A percentile compares a stretch with the other conserved stretches of the same genome.
Evolutionary conservation across 2,888 invertebrate species (phyloP).

Genomic region (Meloe dianella): DNA sequence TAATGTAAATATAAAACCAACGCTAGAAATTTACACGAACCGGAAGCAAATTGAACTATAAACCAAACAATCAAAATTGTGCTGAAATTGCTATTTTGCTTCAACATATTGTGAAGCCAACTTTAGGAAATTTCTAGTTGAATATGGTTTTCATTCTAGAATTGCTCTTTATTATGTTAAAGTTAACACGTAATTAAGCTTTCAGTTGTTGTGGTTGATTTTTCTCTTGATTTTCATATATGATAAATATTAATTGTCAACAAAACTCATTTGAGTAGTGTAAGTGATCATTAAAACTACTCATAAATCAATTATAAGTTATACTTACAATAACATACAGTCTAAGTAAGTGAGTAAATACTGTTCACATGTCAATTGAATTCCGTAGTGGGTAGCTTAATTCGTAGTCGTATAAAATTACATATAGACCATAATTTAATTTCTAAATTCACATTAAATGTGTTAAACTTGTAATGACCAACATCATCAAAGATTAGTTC

Average conservation of each 20-base stretch:
- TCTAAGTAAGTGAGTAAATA: no score
- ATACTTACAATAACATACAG: neutral
- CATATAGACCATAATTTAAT: slow-evolving; percentile 11
- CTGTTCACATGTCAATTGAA: no score
- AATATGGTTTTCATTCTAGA: slow-evolving; percentile 2
- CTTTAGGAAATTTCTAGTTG: neutral
- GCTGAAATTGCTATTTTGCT: slow-evolving; percentile 29
- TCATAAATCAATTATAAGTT: neutral
- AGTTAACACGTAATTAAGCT: neutral
- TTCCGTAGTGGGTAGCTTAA: neutral
- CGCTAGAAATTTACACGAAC: slow-evolving; percentile 29
- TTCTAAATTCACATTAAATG: slow-evolving; percentile 10
- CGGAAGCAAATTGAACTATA: slow-evolving; percentile 30
- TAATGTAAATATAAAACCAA: slow-evolving; percentile 31
- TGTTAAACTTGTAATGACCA: slow-evolving; percentile 11
- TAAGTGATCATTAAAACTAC: neutral
- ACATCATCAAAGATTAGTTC: slow-evolving; percentile 13
- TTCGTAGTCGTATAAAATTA: neutral
- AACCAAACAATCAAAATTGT: slow-evolving; percentile 27
- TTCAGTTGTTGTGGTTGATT: neutral
- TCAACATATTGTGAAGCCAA: neutral
- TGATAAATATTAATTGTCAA: neutral
- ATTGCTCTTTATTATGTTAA: neutral
- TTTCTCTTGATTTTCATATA: neutral
- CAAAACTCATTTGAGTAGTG: neutral